Evolutionary conservation across 2,797 vertebrate species (phyloP).

Genomic region (Oreonectes daqikongensis): DNA sequence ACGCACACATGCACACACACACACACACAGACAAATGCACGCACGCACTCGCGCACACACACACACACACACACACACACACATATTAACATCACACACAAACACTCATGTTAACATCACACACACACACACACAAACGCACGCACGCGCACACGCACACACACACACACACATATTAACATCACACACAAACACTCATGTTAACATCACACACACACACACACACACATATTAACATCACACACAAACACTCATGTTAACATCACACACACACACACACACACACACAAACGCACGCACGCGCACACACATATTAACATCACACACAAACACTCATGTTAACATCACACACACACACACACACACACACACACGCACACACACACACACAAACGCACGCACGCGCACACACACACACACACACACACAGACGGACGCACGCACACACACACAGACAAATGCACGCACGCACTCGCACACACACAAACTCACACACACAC

Average conservation of each 20-base stretch:
- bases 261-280: background rate
- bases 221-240: no score
- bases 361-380: background rate
- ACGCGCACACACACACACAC: no score
- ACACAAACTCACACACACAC: background rate
- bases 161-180: constrained; percentile 1
- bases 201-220: background rate
- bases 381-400: no score
- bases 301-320: no score
- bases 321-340: constrained; percentile 1
- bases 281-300: background rate
- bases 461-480: no score
- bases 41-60: no score
- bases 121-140: background rate
- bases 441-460: background rate
- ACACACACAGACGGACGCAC: background rate
- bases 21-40: background rate
- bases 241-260: constrained; percentile 2
- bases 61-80: background rate
- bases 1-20: background rate
- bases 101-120: no score
- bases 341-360: background rate
- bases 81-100: background rate
- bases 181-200: background rate
- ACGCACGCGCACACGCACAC: no score